Conservation (phyloP, 2,113 vertebrate genomes). For the Oxygymnocypris stewartii region DNA sequence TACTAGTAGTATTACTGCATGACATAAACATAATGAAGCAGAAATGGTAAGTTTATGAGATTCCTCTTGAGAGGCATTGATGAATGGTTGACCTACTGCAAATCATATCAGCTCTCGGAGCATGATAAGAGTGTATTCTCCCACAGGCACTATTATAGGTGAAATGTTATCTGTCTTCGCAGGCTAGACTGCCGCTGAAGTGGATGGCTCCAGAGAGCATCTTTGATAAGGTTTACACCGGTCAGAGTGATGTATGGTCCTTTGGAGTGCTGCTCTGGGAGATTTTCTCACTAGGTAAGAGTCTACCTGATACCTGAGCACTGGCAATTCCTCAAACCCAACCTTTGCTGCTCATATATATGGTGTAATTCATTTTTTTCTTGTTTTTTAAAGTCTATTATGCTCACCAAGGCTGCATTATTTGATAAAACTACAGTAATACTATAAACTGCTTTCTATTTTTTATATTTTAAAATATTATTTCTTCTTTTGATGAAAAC, state of each 20-base stretch:
- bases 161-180: constrained; percentile 21
- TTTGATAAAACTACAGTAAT: too few relatives aligned
- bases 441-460: too few relatives aligned
- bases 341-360: too few relatives aligned
- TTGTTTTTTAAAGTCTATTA: too few relatives aligned
- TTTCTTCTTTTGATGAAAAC: too few relatives aligned
- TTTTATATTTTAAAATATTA: too few relatives aligned
- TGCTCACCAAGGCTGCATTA: too few relatives aligned
- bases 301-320: not conserved
- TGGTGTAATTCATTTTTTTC: too few relatives aligned
- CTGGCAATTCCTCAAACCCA: not conserved
- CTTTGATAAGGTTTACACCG: constrained; percentile 98
- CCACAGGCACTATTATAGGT: not conserved
- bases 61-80: not conserved
- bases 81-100: not conserved
- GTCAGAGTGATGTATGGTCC: constrained; percentile 97
- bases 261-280: constrained; percentile 98
- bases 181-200: constrained; percentile 96
- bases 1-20: not conserved
- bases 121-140: not conserved
- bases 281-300: constrained; percentile 94
- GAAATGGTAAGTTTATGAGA: not conserved
- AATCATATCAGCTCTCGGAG: not conserved
- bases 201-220: constrained; percentile 99
- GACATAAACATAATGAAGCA: not conserved